phyloP scores from a whole-genome alignment of 2,797 vertebrate genomes.

The Telmatherina bonti region DNA sequence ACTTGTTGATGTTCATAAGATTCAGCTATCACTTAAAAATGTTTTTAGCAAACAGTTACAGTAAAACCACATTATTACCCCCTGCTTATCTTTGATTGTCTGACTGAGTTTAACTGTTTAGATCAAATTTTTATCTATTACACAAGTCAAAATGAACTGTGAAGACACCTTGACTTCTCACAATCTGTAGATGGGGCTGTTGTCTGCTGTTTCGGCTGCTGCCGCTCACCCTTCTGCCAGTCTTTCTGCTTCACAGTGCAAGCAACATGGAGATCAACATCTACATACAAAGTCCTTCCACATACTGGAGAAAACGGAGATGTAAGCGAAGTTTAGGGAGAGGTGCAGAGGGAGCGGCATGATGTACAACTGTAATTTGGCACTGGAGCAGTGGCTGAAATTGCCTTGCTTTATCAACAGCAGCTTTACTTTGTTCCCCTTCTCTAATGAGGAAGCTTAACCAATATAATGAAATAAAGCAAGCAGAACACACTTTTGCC shows the following conservation, averaged over 20 bases:
- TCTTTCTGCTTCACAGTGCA: conserved; percentile 64
- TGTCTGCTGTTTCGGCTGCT: conserved; percentile 59
- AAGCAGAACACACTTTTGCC: conserved; percentile 64
- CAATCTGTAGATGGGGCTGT: conserved; percentile 81
- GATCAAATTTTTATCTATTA: background rate
- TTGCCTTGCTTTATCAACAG: conserved; percentile 85
- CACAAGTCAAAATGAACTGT: background rate
- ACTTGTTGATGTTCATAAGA: background rate
- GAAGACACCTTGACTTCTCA: background rate
- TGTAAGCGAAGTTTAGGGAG: conserved; percentile 57
- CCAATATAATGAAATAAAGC: conserved; percentile 80
- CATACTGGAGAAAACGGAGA: conserved; percentile 18
- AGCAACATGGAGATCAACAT: conserved; percentile 73
- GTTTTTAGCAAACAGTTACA: background rate
- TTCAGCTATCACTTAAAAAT: background rate
- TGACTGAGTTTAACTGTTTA: background rate
- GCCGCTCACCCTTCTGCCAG: conserved; percentile 23
- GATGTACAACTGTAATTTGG: conserved; percentile 85
- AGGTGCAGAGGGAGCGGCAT: conserved; percentile 61
- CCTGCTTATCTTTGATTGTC: background rate
- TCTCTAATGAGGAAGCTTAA: conserved; percentile 75
- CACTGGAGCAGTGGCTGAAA: conserved; percentile 76
- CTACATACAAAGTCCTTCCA: conserved; percentile 22
- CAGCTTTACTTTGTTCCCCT: conserved; percentile 50
- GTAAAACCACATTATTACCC: background rate